A percentile compares a stretch with the other conserved stretches of the same genome.
These are phyloP conservation scores for Ptyas mucosa DNA, from an alignment of 2,113 vertebrate genomes.

Conservation along the genomic window DNA sequence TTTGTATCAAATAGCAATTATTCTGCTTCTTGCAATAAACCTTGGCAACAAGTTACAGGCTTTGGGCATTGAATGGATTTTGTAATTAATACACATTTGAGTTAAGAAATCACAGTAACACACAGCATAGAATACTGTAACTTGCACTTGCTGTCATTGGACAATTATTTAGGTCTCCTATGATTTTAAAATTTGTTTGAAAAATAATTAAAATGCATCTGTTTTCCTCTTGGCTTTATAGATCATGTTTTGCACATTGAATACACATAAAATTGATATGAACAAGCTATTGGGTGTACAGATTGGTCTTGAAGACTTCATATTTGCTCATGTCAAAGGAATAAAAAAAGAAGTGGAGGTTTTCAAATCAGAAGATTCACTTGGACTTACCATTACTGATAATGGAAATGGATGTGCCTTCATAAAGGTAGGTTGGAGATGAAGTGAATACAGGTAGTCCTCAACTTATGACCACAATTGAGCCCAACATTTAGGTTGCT, in stretches of 20 bases:
- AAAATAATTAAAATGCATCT: conserved; percentile 28
- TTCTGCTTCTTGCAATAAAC: neutral
- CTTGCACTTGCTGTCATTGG: neutral
- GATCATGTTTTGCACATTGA: conserved; percentile 96
- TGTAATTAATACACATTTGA: neutral
- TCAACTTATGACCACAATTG: neutral
- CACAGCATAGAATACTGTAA: neutral
- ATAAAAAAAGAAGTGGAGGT: conserved; percentile 88
- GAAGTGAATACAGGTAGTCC: neutral
- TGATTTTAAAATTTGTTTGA: neutral
- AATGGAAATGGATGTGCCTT: conserved; percentile 89
- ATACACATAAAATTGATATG: conserved; percentile 96
- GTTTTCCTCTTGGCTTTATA: conserved; percentile 54
- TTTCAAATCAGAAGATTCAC: conserved; percentile 83
- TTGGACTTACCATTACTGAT: conserved; percentile 95
- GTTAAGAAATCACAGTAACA: neutral
- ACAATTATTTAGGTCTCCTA: too few relatives aligned
- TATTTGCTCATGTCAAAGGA: conserved; percentile 93
- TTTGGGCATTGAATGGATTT: neutral
- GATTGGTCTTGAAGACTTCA: conserved; percentile 94
- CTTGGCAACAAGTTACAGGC: neutral
- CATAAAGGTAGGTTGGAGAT: conserved; percentile 83
- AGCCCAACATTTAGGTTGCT: neutral
- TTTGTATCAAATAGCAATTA: neutral
- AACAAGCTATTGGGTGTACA: conserved; percentile 89